These are phyloP conservation scores for Pentamera pediparva DNA, from an alignment of 53 echinoderm and acorn worm genomes.

Conservation along the genomic window DNA sequence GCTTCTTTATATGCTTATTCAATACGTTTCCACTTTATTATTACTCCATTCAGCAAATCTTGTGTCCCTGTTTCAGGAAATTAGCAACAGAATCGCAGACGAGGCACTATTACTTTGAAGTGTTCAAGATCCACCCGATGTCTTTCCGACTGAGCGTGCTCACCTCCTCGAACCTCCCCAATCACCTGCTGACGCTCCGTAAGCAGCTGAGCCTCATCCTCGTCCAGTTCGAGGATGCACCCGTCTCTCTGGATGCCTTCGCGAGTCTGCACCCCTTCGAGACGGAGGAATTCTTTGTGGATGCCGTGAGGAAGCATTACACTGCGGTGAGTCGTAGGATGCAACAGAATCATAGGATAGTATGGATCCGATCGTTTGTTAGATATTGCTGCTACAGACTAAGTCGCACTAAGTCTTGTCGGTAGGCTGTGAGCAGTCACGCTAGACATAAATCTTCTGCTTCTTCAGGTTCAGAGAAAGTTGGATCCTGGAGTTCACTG, in stretches of 20 bases:
- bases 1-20: too few species aligned
- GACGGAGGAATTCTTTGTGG: constrained; percentile 73
- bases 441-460: too few species aligned
- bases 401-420: too few species aligned
- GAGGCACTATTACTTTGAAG: constrained; percentile 82
- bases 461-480: too few species aligned
- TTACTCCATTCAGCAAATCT: too few species aligned
- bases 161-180: constrained; percentile 71
- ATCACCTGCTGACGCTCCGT: constrained; percentile 64
- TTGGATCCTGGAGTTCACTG: too few species aligned
- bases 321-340: constrained; percentile 85
- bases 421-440: too few species aligned
- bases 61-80: too few species aligned
- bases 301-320: constrained; percentile 69
- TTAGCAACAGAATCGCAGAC: constrained; percentile 51
- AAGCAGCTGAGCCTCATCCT: constrained; percentile 61
- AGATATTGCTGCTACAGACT: too few species aligned
- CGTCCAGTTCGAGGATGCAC: constrained; percentile 95
- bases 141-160: constrained; percentile 79
- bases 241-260: constrained; percentile 85
- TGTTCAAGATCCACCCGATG: constrained; percentile 70
- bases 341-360: too few species aligned
- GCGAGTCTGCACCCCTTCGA: constrained; percentile 84
- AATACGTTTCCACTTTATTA: too few species aligned
- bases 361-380: too few species aligned